phyloP scores from a whole-genome alignment of 2,888 invertebrate genomes.

The Athetis lepigone region DNA sequence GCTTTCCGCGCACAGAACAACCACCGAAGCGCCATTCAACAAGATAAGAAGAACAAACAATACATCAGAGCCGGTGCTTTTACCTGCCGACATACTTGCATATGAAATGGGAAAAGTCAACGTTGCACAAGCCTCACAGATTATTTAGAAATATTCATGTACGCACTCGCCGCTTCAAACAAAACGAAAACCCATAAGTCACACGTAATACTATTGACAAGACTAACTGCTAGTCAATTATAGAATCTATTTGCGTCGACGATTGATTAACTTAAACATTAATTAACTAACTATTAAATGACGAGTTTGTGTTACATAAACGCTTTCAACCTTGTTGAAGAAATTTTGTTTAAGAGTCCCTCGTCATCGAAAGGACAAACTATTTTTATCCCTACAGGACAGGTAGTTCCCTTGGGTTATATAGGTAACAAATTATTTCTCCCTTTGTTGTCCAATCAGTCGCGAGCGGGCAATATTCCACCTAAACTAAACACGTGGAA shows the following conservation, averaged over 20 bases:
- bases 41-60: constrained; percentile 71
- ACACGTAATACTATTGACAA: constrained; percentile 10
- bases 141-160: constrained; percentile 59
- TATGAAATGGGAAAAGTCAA: constrained; percentile 65
- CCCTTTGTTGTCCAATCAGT: constrained; percentile 52
- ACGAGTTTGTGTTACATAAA: constrained; percentile 9
- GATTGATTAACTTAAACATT: constrained; percentile 11
- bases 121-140: constrained; percentile 61
- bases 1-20: constrained; percentile 30
- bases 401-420: constrained; percentile 53
- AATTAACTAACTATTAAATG: constrained; percentile 2
- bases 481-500: constrained; percentile 26
- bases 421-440: constrained; percentile 44
- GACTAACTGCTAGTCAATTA: constrained; percentile 21
- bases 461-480: constrained; percentile 33
- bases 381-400: constrained; percentile 49
- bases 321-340: constrained; percentile 26
- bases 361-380: constrained; percentile 39
- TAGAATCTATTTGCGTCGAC: constrained; percentile 19
- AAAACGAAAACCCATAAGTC: constrained; percentile 32
- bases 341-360: constrained; percentile 41
- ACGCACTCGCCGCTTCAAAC: constrained; percentile 36
- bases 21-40: constrained; percentile 52
- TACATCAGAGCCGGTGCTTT: constrained; percentile 65
- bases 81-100: constrained; percentile 64